phyloP scores from a whole-genome alignment of 2,113 vertebrate species.

The Cnemophilus loriae region DNA sequence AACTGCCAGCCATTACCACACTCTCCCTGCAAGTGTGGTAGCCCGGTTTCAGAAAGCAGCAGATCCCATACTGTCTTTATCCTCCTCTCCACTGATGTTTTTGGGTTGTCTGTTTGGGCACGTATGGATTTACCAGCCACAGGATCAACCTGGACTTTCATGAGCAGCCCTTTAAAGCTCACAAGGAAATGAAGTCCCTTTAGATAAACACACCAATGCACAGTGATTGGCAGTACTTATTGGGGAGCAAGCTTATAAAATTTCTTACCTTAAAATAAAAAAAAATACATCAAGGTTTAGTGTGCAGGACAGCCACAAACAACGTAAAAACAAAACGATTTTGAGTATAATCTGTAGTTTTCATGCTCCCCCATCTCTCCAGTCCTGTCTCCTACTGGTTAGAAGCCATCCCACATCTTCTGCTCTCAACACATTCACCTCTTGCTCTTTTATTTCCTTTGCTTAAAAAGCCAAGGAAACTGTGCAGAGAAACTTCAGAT shows the following conservation, averaged over 20 bases:
- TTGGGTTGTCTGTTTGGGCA: background rate
- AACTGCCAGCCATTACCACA: background rate
- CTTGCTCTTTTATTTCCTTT: background rate
- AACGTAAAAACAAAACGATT: background rate
- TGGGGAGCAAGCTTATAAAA: accelerated
- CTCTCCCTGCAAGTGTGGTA: background rate
- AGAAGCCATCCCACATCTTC: background rate
- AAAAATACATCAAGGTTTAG: background rate
- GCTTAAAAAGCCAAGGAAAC: background rate
- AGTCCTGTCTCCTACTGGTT: background rate
- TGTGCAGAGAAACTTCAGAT: background rate
- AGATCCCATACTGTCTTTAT: background rate
- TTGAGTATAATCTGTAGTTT: background rate
- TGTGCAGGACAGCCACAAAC: no score
- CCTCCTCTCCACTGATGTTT: background rate
- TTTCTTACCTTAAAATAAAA: background rate
- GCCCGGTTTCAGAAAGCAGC: background rate
- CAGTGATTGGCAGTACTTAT: accelerated
- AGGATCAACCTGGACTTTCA: background rate
- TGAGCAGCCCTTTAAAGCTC: background rate
- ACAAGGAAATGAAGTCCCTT: background rate
- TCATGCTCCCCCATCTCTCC: background rate
- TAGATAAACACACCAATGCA: accelerated
- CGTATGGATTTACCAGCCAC: background rate
- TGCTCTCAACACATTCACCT: background rate